Evolutionary conservation across 1,140 invertebrate genomes (phyloP).

Genomic region (Protaetia brevitarsis): DNA sequence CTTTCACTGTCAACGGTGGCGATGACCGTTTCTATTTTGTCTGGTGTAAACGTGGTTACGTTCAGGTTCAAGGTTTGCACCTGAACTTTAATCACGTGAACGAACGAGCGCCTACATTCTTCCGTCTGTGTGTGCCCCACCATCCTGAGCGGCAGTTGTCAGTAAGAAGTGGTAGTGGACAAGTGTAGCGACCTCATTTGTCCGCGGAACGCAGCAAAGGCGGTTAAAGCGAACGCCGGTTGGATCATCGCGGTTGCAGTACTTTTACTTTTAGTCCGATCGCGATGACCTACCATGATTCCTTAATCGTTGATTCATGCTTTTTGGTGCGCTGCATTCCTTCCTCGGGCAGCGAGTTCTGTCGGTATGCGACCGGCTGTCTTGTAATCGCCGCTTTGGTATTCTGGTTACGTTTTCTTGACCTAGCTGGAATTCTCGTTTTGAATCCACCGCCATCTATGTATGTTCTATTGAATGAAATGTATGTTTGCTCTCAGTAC

Average conservation of each 20-base stretch:
- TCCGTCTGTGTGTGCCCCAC: background rate
- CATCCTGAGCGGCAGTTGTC: background rate
- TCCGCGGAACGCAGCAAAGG: background rate
- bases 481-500: no score
- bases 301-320: slow-evolving; percentile 10
- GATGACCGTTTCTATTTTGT: slow-evolving; percentile 14
- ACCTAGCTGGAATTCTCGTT: no score
- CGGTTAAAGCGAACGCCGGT: background rate
- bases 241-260: background rate
- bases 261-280: background rate
- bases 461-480: no score
- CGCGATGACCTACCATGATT: slow-evolving; percentile 9
- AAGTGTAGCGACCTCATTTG: slow-evolving; percentile 19
- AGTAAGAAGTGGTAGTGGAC: background rate
- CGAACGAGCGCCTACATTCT: slow-evolving; percentile 1
- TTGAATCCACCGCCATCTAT: no score
- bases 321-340: background rate
- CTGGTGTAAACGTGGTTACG: slow-evolving; percentile 20
- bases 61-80: slow-evolving; percentile 27
- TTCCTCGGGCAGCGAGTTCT: no score
- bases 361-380: no score
- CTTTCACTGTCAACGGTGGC: slow-evolving; percentile 7
- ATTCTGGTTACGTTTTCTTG: no score
- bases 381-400: no score
- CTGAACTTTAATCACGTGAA: slow-evolving; percentile 25